phyloP scores from a whole-genome alignment of 2,797 vertebrate genomes.

The Steatocranus sp. region DNA sequence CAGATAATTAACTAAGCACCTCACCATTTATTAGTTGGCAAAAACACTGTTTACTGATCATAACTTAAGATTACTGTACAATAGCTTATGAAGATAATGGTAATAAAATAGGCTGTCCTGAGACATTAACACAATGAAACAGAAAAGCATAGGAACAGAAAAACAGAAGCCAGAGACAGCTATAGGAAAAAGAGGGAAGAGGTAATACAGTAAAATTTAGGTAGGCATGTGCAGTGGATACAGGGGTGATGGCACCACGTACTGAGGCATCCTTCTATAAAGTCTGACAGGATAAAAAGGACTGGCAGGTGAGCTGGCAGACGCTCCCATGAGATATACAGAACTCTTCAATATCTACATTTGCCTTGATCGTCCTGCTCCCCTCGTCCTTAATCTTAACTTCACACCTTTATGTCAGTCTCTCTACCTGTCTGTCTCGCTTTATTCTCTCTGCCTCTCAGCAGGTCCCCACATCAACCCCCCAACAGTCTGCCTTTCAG shows the following conservation, averaged over 20 bases:
- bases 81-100: background rate
- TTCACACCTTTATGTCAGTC: background rate
- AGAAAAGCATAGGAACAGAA: background rate
- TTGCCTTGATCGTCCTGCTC: conserved; percentile 6
- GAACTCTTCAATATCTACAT: conserved; percentile 4
- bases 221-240: background rate
- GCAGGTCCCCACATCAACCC: conserved; percentile 8
- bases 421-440: background rate
- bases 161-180: background rate
- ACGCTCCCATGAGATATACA: conserved; percentile 5
- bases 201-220: background rate
- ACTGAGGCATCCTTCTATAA: background rate
- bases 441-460: background rate
- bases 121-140: rapidly evolving
- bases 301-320: background rate
- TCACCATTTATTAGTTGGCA: background rate
- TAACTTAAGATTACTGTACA: background rate
- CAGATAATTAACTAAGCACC: background rate
- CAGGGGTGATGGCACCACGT: background rate
- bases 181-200: background rate
- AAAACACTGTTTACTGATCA: background rate
- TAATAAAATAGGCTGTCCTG: background rate
- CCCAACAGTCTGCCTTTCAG: conserved; percentile 13
- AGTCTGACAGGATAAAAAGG: conserved; percentile 5
- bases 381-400: conserved; percentile 4